Evolutionary conservation across 2,797 vertebrate species (phyloP).

Genomic region (Champsocephalus gunnari): DNA sequence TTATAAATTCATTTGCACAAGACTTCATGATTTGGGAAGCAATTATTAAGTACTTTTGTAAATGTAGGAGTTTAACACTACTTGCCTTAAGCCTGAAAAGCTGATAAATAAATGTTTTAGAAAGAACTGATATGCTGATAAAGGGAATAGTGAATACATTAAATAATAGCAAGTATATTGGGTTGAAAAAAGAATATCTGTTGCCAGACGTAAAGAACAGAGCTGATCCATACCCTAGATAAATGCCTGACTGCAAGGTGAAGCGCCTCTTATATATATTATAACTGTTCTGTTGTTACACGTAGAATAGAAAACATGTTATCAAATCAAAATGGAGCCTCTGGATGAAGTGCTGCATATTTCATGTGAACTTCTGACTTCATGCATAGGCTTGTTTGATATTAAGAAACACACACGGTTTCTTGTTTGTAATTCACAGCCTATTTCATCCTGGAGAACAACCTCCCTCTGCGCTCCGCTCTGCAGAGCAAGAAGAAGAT

Average conservation of each 20-base stretch:
- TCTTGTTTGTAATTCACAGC: conserved; percentile 63
- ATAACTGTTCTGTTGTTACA: background rate
- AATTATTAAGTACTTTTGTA: too few species aligned
- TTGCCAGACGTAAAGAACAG: background rate
- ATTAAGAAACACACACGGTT: too few species aligned
- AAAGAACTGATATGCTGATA: too few species aligned
- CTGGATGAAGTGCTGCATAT: conserved; percentile 44
- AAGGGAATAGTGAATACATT: too few species aligned
- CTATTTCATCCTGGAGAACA: conserved; percentile 82
- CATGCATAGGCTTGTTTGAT: background rate
- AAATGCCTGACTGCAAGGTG: background rate
- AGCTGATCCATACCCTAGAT: background rate
- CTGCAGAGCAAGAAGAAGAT: conserved; percentile 73
- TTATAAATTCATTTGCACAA: too few species aligned
- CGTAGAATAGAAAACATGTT: background rate
- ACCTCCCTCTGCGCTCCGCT: conserved; percentile 68
- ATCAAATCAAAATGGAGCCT: conserved; percentile 1
- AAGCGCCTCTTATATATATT: background rate
- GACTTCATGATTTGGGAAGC: too few species aligned
- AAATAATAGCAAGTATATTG: background rate
- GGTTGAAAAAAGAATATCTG: background rate
- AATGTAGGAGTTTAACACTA: too few species aligned
- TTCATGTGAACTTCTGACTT: conserved; percentile 21
- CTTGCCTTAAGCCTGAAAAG: too few species aligned
- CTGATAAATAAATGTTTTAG: too few species aligned